phyloP scores from a whole-genome alignment of 1,140 invertebrate genomes.

The Melanaphis sacchari region DNA sequence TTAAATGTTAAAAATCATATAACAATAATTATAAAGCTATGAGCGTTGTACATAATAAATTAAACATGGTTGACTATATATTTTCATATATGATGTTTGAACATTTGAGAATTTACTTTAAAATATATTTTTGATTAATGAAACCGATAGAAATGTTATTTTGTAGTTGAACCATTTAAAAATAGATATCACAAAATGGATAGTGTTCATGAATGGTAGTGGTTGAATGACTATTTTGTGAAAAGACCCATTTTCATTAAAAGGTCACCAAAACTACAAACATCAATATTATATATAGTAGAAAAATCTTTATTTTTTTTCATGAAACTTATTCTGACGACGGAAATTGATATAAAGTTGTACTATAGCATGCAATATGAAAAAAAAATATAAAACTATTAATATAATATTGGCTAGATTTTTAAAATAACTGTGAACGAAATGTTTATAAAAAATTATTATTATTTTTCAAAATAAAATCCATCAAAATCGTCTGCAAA shows the following conservation, averaged over 20 bases:
- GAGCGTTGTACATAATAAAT: not conserved
- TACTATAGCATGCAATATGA: not conserved
- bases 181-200: not conserved
- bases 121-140: not conserved
- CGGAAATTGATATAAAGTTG: not conserved
- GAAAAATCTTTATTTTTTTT: not conserved
- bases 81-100: not conserved
- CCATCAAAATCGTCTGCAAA: not conserved
- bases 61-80: not conserved
- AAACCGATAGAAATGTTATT: not conserved
- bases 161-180: not conserved
- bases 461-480: constrained; percentile 28
- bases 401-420: not conserved
- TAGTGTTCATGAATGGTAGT: not conserved
- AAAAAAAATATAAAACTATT: not conserved
- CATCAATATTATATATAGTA: not conserved
- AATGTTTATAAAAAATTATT: not conserved
- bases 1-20: not conserved
- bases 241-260: not conserved
- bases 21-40: not conserved
- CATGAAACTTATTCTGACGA: not conserved
- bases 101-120: not conserved
- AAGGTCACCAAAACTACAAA: not conserved
- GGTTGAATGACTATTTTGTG: not conserved
- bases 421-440: not conserved